Conservation (phyloP, 2,888 invertebrate species). For the Gonocerus acuteangulatus region DNA sequence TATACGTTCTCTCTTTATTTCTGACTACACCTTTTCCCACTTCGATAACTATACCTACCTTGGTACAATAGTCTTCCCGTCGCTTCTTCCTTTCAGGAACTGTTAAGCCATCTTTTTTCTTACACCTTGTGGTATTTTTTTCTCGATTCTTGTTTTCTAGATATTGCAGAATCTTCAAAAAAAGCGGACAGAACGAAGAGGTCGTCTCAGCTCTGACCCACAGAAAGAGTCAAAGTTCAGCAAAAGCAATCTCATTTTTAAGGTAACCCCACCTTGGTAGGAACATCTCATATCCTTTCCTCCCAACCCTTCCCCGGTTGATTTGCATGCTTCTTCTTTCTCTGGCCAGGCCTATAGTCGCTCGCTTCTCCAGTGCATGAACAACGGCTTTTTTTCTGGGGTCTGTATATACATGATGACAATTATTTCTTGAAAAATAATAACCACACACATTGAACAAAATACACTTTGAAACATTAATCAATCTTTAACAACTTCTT, state of each 20-base stretch:
- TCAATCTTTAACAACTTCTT: background rate
- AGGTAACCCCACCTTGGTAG: constrained; percentile 67
- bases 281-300: constrained; percentile 21
- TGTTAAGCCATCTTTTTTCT: constrained; percentile 34
- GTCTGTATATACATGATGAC: constrained; percentile 18
- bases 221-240: constrained; percentile 79
- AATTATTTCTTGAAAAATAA: constrained; percentile 14
- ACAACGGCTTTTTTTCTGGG: constrained; percentile 16
- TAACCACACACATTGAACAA: constrained; percentile 25
- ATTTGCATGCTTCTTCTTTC: constrained; percentile 29
- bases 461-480: constrained; percentile 5
- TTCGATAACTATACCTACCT: constrained; percentile 2
- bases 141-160: constrained; percentile 57
- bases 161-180: constrained; percentile 98
- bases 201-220: constrained; percentile 90
- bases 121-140: constrained; percentile 40
- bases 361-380: constrained; percentile 26
- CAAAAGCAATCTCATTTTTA: constrained; percentile 97
- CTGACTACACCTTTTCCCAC: background rate
- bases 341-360: constrained; percentile 21
- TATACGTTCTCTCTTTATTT: no score
- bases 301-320: constrained; percentile 15
- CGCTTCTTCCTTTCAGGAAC: constrained; percentile 26
- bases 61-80: constrained; percentile 9
- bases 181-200: constrained; percentile 96